Base-by-base conservation (phyloP, 2,113 vertebrate genomes). In the Prionailurus viverrinus region DNA sequence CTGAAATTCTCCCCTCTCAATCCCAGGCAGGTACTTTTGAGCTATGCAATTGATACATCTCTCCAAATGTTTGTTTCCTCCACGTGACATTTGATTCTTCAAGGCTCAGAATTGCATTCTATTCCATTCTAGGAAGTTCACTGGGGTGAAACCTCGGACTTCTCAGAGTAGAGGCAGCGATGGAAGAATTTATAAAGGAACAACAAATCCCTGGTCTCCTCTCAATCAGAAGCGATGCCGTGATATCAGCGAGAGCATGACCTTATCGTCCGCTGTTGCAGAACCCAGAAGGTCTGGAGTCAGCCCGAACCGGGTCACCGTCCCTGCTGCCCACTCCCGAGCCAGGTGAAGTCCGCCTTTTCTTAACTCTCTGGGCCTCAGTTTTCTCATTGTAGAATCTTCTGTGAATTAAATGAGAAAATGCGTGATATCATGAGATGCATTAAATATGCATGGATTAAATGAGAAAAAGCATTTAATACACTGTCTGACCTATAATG, bases 341-440 rank as follows among this genome's bases (percentile, higher is more conserved):
- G 33, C 11, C 58, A 1, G 6, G 18, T 91, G 79, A 63, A 31
- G 8, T 79, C 48, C 25, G 61, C 12, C 48, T 16, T 91, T 71
- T 9, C 69, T 81, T 74, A 4, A 79, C 23, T 10, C 15, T 65
- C 15, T 16, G 81, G 48, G 8, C 41, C 68, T 81, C 45, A 86
- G 10, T n/a, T 87, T 92, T 71, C 81, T 81, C 3, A 2, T 48
- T 31, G 23, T 63, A 76, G 23, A n/a, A 68, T 45, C 79, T 71
- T 74, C 23, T 89, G 48, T 41, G 48, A 92, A n/a, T 93, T 91
- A 63, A 94, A 80, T 95, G 66, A 94, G 15, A 91, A 86, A 63
- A 84, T 48, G 11, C 21, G 21, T 36, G n/a, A 45, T 65, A 93
- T 68, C 36, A 80, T 31, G 45, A 39, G 89, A 39, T 55, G 76